Evolutionary conservation across 1,140 invertebrate genomes (phyloP).

Genomic region (Xylocopa sonorina): DNA sequence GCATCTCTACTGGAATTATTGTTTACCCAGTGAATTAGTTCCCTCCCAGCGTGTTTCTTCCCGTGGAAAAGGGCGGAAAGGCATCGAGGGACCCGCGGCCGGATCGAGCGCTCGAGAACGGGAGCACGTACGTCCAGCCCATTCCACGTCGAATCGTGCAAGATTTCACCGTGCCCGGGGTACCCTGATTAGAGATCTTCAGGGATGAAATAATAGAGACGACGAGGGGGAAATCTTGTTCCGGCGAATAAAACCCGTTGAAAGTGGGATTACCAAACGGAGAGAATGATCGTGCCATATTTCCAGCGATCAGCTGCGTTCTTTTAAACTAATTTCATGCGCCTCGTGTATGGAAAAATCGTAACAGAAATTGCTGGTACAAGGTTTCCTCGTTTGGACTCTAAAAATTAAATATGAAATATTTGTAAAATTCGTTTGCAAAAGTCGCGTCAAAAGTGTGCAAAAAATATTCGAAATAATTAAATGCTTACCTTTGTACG

Average conservation of each 20-base stretch:
- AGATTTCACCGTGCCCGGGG: not conserved
- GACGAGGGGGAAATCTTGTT: not conserved
- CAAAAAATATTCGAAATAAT: not conserved
- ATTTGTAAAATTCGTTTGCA: too few relatives aligned
- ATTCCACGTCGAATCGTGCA: not conserved
- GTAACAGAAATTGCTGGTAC: too few relatives aligned
- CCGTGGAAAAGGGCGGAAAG: not conserved
- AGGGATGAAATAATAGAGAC: not conserved
- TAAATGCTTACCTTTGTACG: too few relatives aligned
- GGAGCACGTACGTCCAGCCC: not conserved
- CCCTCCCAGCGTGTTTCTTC: not conserved
- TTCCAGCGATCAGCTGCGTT: too few relatives aligned
- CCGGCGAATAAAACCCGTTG: too few relatives aligned
- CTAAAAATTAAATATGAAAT: too few relatives aligned
- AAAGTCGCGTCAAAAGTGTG: not conserved
- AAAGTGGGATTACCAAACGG: too few relatives aligned
- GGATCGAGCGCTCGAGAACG: not conserved
- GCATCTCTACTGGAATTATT: slow-evolving; percentile 44
- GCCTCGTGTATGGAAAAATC: too few relatives aligned
- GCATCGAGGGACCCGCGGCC: not conserved
- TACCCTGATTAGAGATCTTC: not conserved
- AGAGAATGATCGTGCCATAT: too few relatives aligned
- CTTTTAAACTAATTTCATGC: too few relatives aligned
- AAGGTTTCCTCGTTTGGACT: too few relatives aligned
- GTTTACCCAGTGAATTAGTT: slow-evolving; percentile 37